These are phyloP conservation scores for Philopedon plagiatum DNA, from an alignment of 2,888 invertebrate genomes.

Conservation along the genomic window DNA sequence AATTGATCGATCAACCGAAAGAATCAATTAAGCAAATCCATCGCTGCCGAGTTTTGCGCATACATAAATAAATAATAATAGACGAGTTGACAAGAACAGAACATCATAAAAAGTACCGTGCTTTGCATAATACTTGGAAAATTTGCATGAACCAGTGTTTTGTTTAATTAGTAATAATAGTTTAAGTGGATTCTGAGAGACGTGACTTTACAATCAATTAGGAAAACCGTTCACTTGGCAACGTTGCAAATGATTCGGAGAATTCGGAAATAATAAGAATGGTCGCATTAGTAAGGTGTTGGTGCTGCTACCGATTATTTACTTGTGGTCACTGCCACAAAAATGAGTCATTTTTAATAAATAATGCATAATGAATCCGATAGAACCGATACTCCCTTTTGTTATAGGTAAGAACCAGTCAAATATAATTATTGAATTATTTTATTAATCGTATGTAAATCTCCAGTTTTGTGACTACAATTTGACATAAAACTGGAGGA, in stretches of 20 bases:
- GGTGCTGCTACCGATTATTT: neutral
- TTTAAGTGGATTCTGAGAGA: constrained; percentile 1
- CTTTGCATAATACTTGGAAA: neutral
- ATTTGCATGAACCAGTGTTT: constrained; percentile 15
- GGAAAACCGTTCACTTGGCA: neutral
- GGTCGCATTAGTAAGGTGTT: neutral
- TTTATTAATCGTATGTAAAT: too few relatives aligned
- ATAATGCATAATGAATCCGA: too few relatives aligned
- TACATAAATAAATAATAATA: neutral
- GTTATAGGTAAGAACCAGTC: too few relatives aligned
- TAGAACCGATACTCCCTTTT: too few relatives aligned
- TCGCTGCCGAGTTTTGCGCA: neutral
- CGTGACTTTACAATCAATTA: neutral
- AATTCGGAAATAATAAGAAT: neutral
- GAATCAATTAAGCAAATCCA: neutral
- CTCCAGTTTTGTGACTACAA: too few relatives aligned
- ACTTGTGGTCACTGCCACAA: neutral
- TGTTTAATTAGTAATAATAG: constrained; percentile 5
- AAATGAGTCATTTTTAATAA: neutral
- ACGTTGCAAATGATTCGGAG: neutral
- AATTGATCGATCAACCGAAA: neutral
- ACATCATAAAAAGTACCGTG: neutral
- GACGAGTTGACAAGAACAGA: neutral
- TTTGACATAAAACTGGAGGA: too few relatives aligned
- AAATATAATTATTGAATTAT: too few relatives aligned